phyloP scores from a whole-genome alignment of 2,888 invertebrate genomes.

The Hoplodrina blanda region DNA sequence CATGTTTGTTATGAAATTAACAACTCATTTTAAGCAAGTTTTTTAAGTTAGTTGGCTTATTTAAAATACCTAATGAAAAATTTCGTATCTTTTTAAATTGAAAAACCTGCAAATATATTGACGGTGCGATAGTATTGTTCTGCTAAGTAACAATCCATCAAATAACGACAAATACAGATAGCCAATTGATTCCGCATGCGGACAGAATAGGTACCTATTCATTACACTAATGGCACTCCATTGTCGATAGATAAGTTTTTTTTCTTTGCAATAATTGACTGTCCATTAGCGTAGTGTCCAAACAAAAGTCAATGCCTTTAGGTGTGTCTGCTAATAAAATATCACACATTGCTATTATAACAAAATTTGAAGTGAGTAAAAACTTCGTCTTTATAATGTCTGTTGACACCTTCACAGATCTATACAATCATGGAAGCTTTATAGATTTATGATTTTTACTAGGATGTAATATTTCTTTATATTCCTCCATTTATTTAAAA shows the following conservation, averaged over 20 bases:
- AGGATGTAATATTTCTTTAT: slow-evolving; percentile 3
- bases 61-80: slow-evolving; percentile 17
- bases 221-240: slow-evolving; percentile 79
- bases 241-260: slow-evolving; percentile 71
- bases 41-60: slow-evolving; percentile 8
- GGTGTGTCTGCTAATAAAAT: slow-evolving; percentile 70
- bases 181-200: slow-evolving; percentile 73
- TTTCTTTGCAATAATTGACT: slow-evolving; percentile 63
- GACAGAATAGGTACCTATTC: slow-evolving; percentile 73
- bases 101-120: slow-evolving; percentile 44
- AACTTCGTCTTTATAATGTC: slow-evolving; percentile 34
- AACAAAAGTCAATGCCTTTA: slow-evolving; percentile 75
- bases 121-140: slow-evolving; percentile 44
- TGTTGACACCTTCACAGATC: slow-evolving; percentile 52
- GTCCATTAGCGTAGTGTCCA: slow-evolving; percentile 77
- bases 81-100: slow-evolving; percentile 43
- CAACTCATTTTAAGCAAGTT: slow-evolving; percentile 18
- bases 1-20: slow-evolving; percentile 13
- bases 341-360: slow-evolving; percentile 54
- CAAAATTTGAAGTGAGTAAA: slow-evolving; percentile 44
- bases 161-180: slow-evolving; percentile 71
- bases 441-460: slow-evolving; percentile 48
- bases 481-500: neutral
- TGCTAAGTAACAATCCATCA: slow-evolving; percentile 68
- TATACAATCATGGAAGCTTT: slow-evolving; percentile 37